Conservation (phyloP, 2,888 invertebrate genomes). For the Thymelicus acteon region DNA sequence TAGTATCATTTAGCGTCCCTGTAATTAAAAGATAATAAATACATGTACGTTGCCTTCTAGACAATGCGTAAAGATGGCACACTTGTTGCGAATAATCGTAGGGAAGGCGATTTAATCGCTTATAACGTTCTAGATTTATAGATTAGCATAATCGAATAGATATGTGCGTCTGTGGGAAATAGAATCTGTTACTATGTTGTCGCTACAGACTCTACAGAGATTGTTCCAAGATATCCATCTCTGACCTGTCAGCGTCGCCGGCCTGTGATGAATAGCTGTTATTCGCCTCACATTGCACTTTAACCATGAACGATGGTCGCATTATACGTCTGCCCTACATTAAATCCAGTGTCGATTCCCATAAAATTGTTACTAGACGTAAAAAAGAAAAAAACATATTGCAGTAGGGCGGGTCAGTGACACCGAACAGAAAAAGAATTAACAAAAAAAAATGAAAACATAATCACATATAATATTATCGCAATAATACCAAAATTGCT, state of each 20-base stretch:
- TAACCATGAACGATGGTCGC: constrained; percentile 63
- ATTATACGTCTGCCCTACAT: constrained; percentile 56
- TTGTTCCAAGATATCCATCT: constrained; percentile 60
- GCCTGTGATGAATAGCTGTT: constrained; percentile 66
- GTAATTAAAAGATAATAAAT: constrained; percentile 23
- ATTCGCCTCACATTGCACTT: constrained; percentile 69
- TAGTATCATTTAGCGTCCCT: constrained; percentile 3
- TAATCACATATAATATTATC: no score
- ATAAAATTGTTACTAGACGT: constrained; percentile 44
- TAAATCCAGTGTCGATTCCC: constrained; percentile 49
- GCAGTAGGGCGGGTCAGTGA: constrained; percentile 15
- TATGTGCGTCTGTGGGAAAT: constrained; percentile 23
- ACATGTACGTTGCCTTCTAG: constrained; percentile 3
- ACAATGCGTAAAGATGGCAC: constrained; percentile 31
- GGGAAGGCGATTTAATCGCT: constrained; percentile 22
- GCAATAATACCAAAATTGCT: no score
- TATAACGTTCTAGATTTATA: constrained; percentile 25
- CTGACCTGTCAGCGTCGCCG: constrained; percentile 58
- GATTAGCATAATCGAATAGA: constrained; percentile 34
- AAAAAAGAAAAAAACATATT: constrained; percentile 28
- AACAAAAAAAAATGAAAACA: not conserved
- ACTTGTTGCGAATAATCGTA: constrained; percentile 25
- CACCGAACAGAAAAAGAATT: constrained; percentile 41
- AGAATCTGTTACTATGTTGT: constrained; percentile 20
- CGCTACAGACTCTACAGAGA: constrained; percentile 21